These are phyloP conservation scores for Zaprionus gabonicus DNA, from an alignment of 1,140 invertebrate genomes.

Conservation along the genomic window DNA sequence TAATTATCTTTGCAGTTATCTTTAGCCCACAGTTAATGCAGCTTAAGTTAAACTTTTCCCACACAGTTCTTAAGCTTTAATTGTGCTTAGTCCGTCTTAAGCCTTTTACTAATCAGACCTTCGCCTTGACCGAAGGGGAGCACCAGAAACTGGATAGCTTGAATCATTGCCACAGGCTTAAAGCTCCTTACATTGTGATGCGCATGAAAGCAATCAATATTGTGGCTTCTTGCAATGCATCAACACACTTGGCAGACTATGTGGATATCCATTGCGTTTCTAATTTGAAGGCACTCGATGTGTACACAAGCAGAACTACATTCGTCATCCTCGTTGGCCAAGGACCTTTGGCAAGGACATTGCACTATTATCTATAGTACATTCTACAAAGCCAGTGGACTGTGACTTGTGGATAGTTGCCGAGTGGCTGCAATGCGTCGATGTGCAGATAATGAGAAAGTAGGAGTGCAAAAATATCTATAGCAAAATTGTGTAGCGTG, in stretches of 20 bases:
- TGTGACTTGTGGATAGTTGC: slow-evolving; percentile 58
- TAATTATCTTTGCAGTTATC: background rate
- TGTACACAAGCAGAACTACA: slow-evolving; percentile 55
- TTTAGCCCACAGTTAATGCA: background rate
- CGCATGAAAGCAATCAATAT: slow-evolving; percentile 59
- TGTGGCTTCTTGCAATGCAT: slow-evolving; percentile 85
- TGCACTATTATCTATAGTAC: background rate
- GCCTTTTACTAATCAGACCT: slow-evolving; percentile 22
- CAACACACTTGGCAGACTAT: slow-evolving; percentile 78
- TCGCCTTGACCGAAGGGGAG: background rate
- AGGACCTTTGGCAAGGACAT: slow-evolving; percentile 51
- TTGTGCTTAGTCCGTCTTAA: slow-evolving; percentile 19
- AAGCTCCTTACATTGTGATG: slow-evolving; percentile 85
- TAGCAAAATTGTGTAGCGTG: slow-evolving; percentile 18
- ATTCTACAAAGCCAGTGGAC: slow-evolving; percentile 9
- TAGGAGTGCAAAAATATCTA: slow-evolving; percentile 44
- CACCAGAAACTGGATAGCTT: slow-evolving; percentile 18
- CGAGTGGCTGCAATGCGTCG: slow-evolving; percentile 50
- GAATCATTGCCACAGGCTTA: slow-evolving; percentile 66
- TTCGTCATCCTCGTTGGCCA: slow-evolving; percentile 45
- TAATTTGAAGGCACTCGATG: slow-evolving; percentile 41
- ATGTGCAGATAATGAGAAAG: slow-evolving; percentile 59
- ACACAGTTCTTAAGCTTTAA: background rate
- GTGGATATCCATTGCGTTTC: slow-evolving; percentile 67
- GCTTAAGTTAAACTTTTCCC: background rate